Evolutionary conservation across 2,113 vertebrate species (phyloP), one percentile per base, ranked within the genome.

Genomic region (Spea bombifrons): DNA sequence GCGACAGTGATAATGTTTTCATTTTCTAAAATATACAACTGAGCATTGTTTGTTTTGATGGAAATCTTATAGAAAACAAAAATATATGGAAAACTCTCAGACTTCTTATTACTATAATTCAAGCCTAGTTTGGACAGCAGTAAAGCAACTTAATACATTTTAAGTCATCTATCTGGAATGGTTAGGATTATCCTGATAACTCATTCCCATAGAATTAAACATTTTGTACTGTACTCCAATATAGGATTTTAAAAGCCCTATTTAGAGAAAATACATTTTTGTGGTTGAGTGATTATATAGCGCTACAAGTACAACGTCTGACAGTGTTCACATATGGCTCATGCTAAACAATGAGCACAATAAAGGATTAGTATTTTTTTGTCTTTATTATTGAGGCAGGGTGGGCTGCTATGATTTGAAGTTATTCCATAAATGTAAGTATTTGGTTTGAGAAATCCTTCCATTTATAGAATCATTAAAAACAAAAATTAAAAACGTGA

Each of bases 181-280:
- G 52, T 71, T 78, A 49, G 16, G 48, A 71, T 71, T 71, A 71
- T 72, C 57, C 59, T 10, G 13, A 78, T 63, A 78, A 9, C 46
- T 52, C 13, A 43, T 30, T 65, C 43, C 30, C 66, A 5, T 17
- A 71, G 64, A 71, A 53, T 53, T 71, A 71, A 69, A 71, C 13
- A 72, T 66, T 71, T 46, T 78, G 68, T 78, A 7, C 52, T 16
- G 47, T 10, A 43, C 48, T 49, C 76, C 43, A 17, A 49, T 72
- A n/a, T 71, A 48, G 69, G 69, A 78, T 78, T 78, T 78, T 53
- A n/a, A 9, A 53, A 65, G 47, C 49, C 43, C 61, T 72, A 52
- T 72, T 66, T 0, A 47, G 5, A 44, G 69, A 65, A 73, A 72
- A 71, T 55, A 61, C 76, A 73, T 73, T 52, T 79, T 73, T 73